Base-by-base conservation (phyloP, 2,888 invertebrate species). In the Corbicula japonica region DNA sequence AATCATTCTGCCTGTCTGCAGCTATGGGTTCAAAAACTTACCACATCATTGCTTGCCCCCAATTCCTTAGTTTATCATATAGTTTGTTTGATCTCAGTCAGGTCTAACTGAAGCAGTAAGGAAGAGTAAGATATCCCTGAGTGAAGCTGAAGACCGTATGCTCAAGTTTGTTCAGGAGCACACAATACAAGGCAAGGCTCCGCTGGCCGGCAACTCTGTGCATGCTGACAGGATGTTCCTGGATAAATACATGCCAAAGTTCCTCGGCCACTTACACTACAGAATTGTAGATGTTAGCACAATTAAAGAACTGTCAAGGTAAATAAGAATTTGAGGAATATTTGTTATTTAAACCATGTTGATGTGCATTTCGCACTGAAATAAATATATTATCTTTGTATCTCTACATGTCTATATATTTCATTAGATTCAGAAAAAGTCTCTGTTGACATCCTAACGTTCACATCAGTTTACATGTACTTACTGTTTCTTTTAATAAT, bases 241-340 rank as follows among this genome's bases (percentile, higher is more conserved):
- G 30, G 91, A 93, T 15, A 96, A 96, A 93, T 96, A 96, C 91
- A 97, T 98, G 97, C 98, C 98, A 0, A 94, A 86, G 52, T 94
- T 99, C 6, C 92, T 96, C 90, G 92, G 95, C 0, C 97, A 97
- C 92, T 94, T 99, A 84, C 98, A 99, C 92, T 98, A 99, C 93
- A 95, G 99, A 88, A 96, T 97, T 54, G 96, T 99, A 81, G 99
- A 99, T 94, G 98, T 98, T 1, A 97, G 97, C 41, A 95, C 97
- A 0, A 94, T 99, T 23, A 98, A 98, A 92, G 98, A 98, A 93
- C 92, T 99, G 30, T 92, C 94, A 85, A 87, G 88, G 91, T 91
- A 80, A 56, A 28, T 21, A n/a, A n/a, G n/a, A n/a, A n/a, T n/a
- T n/a, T n/a, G n/a, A n/a, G n/a, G n/a, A n/a, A n/a, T n/a, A n/a